Conservation (phyloP, 1,140 invertebrate genomes). For the Callitettix versicolor region DNA sequence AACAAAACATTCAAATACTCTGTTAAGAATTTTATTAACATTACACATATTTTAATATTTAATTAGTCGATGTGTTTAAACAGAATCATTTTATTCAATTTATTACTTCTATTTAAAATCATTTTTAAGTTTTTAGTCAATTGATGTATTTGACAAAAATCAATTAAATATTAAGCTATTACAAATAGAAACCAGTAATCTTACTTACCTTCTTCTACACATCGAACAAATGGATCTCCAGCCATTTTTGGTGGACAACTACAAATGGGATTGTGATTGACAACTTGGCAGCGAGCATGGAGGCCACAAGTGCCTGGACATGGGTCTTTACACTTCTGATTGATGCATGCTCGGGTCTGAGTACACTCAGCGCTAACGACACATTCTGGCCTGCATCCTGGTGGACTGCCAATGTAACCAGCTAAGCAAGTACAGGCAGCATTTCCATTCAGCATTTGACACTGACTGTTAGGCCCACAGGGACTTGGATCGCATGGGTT, state of each 20-base stretch:
- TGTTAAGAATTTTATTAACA: too few relatives aligned
- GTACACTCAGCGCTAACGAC: slow-evolving; percentile 72
- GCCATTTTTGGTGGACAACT: slow-evolving; percentile 66
- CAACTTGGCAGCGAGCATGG: slow-evolving; percentile 72
- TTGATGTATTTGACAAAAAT: too few relatives aligned
- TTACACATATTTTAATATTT: too few relatives aligned
- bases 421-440: slow-evolving; percentile 68
- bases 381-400: slow-evolving; percentile 71
- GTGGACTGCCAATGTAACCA: slow-evolving; percentile 64
- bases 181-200: too few relatives aligned
- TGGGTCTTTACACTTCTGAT: slow-evolving; percentile 75
- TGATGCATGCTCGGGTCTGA: slow-evolving; percentile 64
- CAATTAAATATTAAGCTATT: too few relatives aligned
- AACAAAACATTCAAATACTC: too few relatives aligned
- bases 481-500: slow-evolving; percentile 58
- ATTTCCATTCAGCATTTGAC: slow-evolving; percentile 56
- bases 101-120: too few relatives aligned
- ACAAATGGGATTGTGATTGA: slow-evolving; percentile 76
- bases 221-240: slow-evolving; percentile 71
- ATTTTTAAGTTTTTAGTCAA: too few relatives aligned
- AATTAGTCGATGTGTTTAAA: too few relatives aligned
- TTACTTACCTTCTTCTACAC: slow-evolving; percentile 46
- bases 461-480: slow-evolving; percentile 69
- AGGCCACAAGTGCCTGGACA: slow-evolving; percentile 71
- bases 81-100: too few relatives aligned